Percentiles rank a stretch among this genome's conserved stretches.
These are phyloP conservation scores for Cyrtorhinus lividipennis DNA, from an alignment of 1,140 invertebrate genomes.

Conservation along the genomic window DNA sequence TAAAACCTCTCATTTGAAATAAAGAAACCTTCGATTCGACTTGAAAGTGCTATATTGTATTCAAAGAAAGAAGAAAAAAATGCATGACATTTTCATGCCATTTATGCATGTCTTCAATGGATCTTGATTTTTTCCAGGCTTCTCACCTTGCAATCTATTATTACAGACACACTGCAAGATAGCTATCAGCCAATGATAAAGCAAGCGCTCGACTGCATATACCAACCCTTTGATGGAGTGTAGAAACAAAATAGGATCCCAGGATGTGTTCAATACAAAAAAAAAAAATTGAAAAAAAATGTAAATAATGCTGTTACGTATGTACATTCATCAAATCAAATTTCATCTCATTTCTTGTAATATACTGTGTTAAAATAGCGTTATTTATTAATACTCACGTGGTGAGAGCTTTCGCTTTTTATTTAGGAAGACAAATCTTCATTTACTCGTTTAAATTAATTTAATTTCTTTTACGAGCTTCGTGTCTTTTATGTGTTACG, in stretches of 20 bases:
- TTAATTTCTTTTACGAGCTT: not conserved
- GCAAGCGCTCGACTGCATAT: slow-evolving; percentile 19
- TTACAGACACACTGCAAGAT: slow-evolving; percentile 13
- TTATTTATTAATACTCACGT: slow-evolving; percentile 10
- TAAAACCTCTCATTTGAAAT: no score
- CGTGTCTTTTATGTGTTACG: not conserved
- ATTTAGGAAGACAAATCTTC: not conserved
- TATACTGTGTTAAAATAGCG: slow-evolving; percentile 14
- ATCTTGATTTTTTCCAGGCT: slow-evolving; percentile 1
- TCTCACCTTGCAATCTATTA: slow-evolving; percentile 15
- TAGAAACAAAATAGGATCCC: slow-evolving; percentile 10
- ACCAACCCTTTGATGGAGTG: slow-evolving; percentile 15
- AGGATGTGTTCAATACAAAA: slow-evolving; percentile 13
- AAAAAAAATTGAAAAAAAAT: not conserved
- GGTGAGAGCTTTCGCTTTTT: not conserved
- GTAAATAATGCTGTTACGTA: slow-evolving; percentile 17
- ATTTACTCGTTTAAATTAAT: not conserved
- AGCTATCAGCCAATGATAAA: slow-evolving; percentile 15
- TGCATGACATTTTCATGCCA: no score
- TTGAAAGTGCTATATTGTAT: no score
- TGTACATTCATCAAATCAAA: slow-evolving; percentile 15
- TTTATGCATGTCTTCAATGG: no score
- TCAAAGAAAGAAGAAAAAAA: no score
- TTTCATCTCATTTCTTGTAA: slow-evolving; percentile 11
- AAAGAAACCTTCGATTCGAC: no score